Percentiles rank a stretch among this genome's conserved stretches.
Evolutionary conservation across 2,113 vertebrate genomes (phyloP).

Genomic region (Mesitornis unicolor): DNA sequence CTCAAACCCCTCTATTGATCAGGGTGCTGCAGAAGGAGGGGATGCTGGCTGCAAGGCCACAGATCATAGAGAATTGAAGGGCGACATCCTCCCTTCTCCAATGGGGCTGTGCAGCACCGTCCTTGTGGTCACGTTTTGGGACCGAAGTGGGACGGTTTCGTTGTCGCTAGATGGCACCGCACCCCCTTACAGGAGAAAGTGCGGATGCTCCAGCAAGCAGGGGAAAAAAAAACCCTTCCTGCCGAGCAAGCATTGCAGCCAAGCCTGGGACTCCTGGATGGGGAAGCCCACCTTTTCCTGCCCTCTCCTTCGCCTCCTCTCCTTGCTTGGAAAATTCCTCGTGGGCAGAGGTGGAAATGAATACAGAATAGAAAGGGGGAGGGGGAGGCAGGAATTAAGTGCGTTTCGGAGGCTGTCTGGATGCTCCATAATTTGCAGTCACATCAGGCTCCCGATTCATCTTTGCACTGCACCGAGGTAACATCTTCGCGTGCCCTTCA

Average conservation of each 20-base stretch:
- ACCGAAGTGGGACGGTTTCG: rapidly evolving
- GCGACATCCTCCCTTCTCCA: rapidly evolving
- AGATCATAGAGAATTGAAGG: too few species aligned
- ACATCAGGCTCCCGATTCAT: background rate
- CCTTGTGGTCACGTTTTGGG: background rate
- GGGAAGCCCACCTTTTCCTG: rapidly evolving
- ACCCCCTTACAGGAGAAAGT: background rate
- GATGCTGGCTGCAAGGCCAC: background rate
- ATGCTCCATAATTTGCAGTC: background rate
- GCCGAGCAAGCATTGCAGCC: rapidly evolving
- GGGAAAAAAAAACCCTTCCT: too few species aligned
- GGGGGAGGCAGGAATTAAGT: background rate
- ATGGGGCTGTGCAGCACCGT: background rate
- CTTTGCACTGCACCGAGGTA: background rate
- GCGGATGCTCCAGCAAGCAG: background rate
- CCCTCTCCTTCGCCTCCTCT: background rate
- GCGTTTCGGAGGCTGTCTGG: background rate
- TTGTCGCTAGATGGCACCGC: slow-evolving; percentile 53
- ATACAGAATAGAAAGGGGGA: background rate
- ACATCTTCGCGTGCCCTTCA: background rate
- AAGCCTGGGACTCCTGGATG: background rate
- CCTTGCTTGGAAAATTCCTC: background rate
- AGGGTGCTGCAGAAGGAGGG: background rate
- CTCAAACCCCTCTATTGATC: background rate
- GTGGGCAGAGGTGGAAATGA: background rate